Evolutionary conservation across 2,113 vertebrate genomes (phyloP).

Genomic region (Odocoileus virginianus): DNA sequence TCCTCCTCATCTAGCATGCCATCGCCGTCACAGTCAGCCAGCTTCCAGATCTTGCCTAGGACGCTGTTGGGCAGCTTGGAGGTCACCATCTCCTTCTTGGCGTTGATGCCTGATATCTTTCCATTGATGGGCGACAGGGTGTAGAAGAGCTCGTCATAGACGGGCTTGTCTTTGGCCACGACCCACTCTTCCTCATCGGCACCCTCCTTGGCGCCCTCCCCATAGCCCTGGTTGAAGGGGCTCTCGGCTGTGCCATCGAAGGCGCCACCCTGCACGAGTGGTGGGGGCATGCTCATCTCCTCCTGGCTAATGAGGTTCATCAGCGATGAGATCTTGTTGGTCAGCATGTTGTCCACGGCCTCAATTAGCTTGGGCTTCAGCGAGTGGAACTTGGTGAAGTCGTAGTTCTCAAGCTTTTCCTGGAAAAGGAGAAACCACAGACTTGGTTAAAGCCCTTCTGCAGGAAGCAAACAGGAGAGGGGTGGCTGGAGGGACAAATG

Average conservation of each 20-base stretch:
- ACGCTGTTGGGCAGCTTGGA: constrained; percentile 96
- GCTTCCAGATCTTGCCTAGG: constrained; percentile 98
- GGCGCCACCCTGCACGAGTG: constrained; percentile 92
- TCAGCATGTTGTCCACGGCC: constrained; percentile 95
- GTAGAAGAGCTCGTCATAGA: constrained; percentile 98
- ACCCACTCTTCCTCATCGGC: constrained; percentile 95
- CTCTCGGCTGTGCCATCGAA: constrained; percentile 93
- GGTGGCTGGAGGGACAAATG: neutral
- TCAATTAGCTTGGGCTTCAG: constrained; percentile 96
- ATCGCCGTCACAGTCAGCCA: constrained; percentile 92
- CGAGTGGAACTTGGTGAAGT: constrained; percentile 96
- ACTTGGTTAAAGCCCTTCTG: neutral
- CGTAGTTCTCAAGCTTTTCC: constrained; percentile 93
- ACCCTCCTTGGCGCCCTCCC: constrained; percentile 94
- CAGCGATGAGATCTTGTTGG: constrained; percentile 89
- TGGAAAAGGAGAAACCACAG: constrained; percentile 69
- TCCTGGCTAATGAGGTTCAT: constrained; percentile 94
- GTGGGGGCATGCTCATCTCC: constrained; percentile 87
- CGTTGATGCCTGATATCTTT: constrained; percentile 93
- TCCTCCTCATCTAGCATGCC: constrained; percentile 98
- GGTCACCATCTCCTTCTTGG: constrained; percentile 98
- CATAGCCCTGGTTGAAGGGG: constrained; percentile 94
- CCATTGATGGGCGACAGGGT: constrained; percentile 94
- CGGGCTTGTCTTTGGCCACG: constrained; percentile 93
- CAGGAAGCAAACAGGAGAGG: neutral